Conservation (phyloP, 92 coral and sea anemone species). For the Zoanthus sociatus region DNA sequence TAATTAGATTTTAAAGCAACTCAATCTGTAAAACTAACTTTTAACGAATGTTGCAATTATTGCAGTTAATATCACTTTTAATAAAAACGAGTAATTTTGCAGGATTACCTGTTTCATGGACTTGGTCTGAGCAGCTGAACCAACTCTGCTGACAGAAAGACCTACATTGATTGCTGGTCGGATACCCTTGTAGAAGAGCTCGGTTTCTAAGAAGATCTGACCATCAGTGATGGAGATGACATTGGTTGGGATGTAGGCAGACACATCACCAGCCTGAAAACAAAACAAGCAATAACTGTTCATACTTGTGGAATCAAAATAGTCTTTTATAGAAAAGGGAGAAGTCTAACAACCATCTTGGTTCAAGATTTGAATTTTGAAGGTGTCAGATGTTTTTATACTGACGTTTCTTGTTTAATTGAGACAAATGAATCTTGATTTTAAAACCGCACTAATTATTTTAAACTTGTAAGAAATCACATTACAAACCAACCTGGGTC, state of each 20-base stretch:
- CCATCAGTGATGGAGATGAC: conserved; percentile 99
- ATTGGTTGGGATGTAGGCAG: conserved; percentile 98
- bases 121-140: conserved; percentile 99
- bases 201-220: conserved; percentile 99
- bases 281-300: neutral
- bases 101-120: conserved; percentile 95
- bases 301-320: neutral
- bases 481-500: conserved; percentile 74
- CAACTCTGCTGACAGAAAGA: conserved; percentile 98
- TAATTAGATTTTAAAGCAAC: too few species aligned
- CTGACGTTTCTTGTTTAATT: too few species aligned
- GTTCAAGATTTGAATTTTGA: too few species aligned
- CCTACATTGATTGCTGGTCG: conserved; percentile 99
- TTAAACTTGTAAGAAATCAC: neutral
- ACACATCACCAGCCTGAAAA: conserved; percentile 97
- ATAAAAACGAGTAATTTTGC: neutral
- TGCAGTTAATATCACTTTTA: too few species aligned
- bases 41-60: too few species aligned
- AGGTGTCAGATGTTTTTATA: too few species aligned
- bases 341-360: too few species aligned
- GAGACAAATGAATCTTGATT: too few species aligned
- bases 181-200: conserved; percentile 98
- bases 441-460: neutral
- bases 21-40: too few species aligned
- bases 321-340: too few species aligned